phyloP scores from a whole-genome alignment of 2,113 vertebrate genomes.

The Saccopteryx bilineata region DNA sequence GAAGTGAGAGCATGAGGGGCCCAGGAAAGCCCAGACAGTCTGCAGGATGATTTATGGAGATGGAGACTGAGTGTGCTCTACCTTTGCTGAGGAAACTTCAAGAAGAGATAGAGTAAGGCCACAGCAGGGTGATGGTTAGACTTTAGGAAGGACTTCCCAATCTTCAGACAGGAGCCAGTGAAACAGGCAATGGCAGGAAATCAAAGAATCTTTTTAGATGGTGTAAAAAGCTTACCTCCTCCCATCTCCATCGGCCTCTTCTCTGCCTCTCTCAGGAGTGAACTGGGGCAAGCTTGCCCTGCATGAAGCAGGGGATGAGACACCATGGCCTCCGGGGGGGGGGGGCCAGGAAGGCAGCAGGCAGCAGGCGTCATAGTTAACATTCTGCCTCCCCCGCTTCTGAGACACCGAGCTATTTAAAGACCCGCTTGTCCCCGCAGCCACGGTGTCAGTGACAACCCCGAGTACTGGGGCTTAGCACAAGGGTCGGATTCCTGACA shows the following conservation, averaged over 20 bases:
- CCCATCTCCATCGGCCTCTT: background rate
- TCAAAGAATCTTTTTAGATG: background rate
- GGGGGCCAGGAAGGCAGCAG: conserved; percentile 55
- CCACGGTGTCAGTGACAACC: conserved; percentile 79
- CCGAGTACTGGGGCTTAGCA: conserved; percentile 75
- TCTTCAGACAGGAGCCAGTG: background rate
- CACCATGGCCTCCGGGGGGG: background rate
- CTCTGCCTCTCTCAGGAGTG: conserved; percentile 4
- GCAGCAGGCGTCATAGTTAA: conserved; percentile 81
- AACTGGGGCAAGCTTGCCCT: background rate
- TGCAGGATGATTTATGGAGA: background rate
- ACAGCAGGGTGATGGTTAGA: background rate
- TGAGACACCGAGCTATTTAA: conserved; percentile 83
- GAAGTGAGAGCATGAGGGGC: background rate
- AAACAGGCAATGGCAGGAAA: background rate
- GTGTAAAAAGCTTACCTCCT: background rate
- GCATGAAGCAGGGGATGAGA: background rate
- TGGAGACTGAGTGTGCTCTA: too few relatives aligned
- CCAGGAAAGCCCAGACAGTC: background rate
- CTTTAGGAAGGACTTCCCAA: conserved; percentile 14
- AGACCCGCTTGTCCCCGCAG: conserved; percentile 78
- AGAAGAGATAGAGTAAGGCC: background rate
- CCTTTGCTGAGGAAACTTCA: background rate
- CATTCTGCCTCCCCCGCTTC: conserved; percentile 82
- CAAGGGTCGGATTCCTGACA: conserved; percentile 81